Conservation (phyloP, 2,797 vertebrate genomes). For the Telmatherina bonti region DNA sequence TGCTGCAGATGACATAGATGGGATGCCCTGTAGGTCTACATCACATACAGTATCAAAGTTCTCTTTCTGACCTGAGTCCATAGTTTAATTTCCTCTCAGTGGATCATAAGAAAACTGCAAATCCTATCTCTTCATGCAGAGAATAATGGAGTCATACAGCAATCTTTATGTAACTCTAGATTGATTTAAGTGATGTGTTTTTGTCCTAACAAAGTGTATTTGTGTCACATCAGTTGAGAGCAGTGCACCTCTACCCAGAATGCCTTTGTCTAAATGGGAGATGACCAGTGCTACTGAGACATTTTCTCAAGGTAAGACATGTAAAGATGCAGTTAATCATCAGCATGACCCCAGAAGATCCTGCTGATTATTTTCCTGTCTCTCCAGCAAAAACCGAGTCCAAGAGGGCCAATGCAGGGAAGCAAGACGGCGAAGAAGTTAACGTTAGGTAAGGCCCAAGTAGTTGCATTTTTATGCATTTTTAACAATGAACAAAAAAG, state of each 20-base stretch:
- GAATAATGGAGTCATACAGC: not conserved
- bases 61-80: not conserved
- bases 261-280: conserved; percentile 88
- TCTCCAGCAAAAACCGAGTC: conserved; percentile 77
- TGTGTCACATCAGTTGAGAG: conserved; percentile 74
- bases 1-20: conserved; percentile 83
- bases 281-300: conserved; percentile 69
- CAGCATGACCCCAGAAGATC: not conserved
- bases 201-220: conserved; percentile 15
- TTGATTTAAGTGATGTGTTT: not conserved
- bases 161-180: not conserved
- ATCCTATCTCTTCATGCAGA: not conserved
- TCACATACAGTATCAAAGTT: not conserved
- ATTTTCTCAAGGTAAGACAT: conserved; percentile 69
- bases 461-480: not conserved
- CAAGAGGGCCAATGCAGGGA: conserved; percentile 76
- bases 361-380: conserved; percentile 26
- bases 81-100: not conserved
- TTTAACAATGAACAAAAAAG: not conserved
- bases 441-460: conserved; percentile 65
- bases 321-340: not conserved
- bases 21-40: conserved; percentile 82
- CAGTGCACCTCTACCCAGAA: conserved; percentile 60
- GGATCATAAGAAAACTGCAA: not conserved
- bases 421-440: conserved; percentile 56